Base-by-base conservation (phyloP, 2,888 invertebrate genomes). In the Yponomeuta malinellus region DNA sequence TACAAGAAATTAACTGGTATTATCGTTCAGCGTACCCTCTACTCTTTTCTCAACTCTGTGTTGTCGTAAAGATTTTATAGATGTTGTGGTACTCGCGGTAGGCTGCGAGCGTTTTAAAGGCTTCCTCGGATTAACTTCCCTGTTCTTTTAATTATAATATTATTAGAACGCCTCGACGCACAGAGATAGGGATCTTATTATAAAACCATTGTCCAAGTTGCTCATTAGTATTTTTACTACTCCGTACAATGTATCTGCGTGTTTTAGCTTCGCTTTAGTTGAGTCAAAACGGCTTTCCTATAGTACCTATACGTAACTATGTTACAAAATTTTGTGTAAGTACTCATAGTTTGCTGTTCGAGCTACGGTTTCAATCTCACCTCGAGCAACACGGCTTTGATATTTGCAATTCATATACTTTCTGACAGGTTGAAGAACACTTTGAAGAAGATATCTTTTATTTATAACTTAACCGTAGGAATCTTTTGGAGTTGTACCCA, bases 391-490 rank as follows among this genome's bases (percentile, higher is more conserved):
- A 63, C 33, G 37, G 23, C 37, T 69, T 43, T 15, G 78, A 78
- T 87, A 90, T 91, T 91, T 91, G 90, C 89, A 89, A 90, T 90
- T 90, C 90, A 86, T 85, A 83, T 85, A 86, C 86, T 83, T 82
- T 83, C 81, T 82, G 78, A 82, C 85, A 86, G 86, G 87, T 84
- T 23, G 23, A 23, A 85, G 52, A 59, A 81, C 85, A 86, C 84
- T 89, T 86, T 81, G 81, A 82, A 88, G 81, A 82, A 88, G 85
- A 82, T 86, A 91, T 92, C 89, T 91, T 91, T 92, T 91, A 91
- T 91, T 91, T 91, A 92, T 91, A 90, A 87, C 8, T 87, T 84
- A 84, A 81, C 82, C 70, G 31, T 65, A 65, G n/a, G 69, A 69
- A 71, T 29, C 59, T 29, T 59, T 10, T 77, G 78, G 77, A 81